A percentile compares a stretch with the other conserved stretches of the same genome.
Conservation (phyloP, 2,888 invertebrate species). For the Macropis europaea region DNA sequence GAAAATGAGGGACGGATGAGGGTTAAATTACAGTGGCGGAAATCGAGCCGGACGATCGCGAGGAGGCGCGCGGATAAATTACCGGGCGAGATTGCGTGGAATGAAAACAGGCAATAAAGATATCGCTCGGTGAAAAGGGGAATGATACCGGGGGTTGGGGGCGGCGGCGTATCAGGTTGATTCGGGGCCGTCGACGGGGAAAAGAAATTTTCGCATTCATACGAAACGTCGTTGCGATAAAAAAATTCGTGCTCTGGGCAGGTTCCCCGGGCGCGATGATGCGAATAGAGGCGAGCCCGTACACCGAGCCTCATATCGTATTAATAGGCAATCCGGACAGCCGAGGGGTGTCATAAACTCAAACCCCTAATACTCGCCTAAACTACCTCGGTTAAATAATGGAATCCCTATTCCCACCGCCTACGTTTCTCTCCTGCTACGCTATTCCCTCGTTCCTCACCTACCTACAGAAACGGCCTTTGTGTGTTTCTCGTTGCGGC, state of each 20-base stretch:
- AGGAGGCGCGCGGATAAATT: constrained; percentile 38
- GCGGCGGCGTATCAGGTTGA: not conserved
- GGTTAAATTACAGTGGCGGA: no score
- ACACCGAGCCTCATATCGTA: constrained; percentile 79
- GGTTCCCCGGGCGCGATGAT: constrained; percentile 50
- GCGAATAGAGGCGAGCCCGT: constrained; percentile 55
- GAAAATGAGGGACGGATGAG: no score
- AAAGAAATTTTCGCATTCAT: constrained; percentile 55
- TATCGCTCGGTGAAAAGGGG: constrained; percentile 31
- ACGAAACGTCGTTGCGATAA: constrained; percentile 55
- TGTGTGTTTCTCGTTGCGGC: constrained; percentile 29
- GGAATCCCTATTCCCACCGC: constrained; percentile 76
- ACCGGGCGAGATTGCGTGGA: constrained; percentile 36
- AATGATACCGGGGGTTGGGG: not conserved
- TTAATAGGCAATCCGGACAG: constrained; percentile 79
- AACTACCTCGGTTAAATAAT: constrained; percentile 80
- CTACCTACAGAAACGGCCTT: constrained; percentile 34
- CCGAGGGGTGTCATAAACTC: constrained; percentile 80
- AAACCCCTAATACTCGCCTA: constrained; percentile 80
- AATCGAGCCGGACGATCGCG: not conserved
- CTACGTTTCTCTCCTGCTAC: constrained; percentile 43
- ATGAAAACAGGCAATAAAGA: constrained; percentile 51
- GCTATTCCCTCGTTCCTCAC: constrained; percentile 46
- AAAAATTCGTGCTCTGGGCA: constrained; percentile 58
- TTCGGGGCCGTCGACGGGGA: no score